Evolutionary conservation across 2,113 vertebrate species (phyloP).

Genomic region (Aviceda subcristata): DNA sequence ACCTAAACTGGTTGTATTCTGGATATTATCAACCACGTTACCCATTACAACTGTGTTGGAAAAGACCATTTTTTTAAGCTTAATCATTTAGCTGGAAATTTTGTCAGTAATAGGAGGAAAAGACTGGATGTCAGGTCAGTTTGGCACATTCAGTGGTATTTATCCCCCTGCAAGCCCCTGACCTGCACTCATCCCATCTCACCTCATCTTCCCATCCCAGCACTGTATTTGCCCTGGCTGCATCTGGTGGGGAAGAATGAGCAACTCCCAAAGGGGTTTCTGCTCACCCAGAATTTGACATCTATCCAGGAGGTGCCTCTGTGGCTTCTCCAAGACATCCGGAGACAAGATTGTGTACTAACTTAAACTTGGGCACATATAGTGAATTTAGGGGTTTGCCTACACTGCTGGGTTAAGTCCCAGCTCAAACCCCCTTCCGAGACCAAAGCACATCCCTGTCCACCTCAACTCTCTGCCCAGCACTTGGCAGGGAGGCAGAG

Average conservation of each 20-base stretch:
- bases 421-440: neutral
- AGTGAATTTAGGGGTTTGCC: neutral
- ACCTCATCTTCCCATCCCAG: neutral
- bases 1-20: neutral
- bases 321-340: neutral
- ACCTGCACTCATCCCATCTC: neutral
- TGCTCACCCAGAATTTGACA: neutral
- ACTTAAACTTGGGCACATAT: too few species aligned
- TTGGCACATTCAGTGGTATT: neutral
- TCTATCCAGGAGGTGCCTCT: neutral
- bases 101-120: neutral
- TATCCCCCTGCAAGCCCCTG: neutral
- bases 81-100: neutral
- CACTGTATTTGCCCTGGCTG: neutral
- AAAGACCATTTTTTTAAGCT: neutral
- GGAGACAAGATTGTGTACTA: neutral
- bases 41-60: neutral
- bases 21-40: neutral
- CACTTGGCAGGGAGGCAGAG: neutral
- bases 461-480: neutral
- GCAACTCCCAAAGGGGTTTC: neutral
- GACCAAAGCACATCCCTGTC: neutral
- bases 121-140: neutral
- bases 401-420: neutral
- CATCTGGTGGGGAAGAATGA: neutral